Base-by-base conservation (phyloP, 2,797 vertebrate species). In the Pseudomugil tenellus region DNA sequence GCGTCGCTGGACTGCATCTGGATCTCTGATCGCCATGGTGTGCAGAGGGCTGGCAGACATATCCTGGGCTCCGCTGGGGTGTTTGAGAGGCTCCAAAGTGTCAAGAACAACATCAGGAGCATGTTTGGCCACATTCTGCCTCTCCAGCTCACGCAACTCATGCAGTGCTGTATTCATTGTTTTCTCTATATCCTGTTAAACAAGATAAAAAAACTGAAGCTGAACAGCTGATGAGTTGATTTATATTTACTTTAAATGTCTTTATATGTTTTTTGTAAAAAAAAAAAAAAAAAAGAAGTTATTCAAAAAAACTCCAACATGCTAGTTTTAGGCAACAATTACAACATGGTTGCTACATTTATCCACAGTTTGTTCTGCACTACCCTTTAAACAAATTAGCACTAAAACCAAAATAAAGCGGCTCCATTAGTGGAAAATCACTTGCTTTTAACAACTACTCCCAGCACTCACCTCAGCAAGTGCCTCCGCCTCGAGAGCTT, bases 151-250 rank as follows among this genome's bases (percentile, higher is more conserved):
- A 21, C 96, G 94, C 84, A 98, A 74, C 88, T 98, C 97, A 0
- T 97, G 95, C 58, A 98, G 94, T 0, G 97, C 96, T 0, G 97
- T 98, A 81, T 95, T 98, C 97, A 98, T 98, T 37, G 97, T 98
- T 93, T 98, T 97, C 92, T 98, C 97, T 28, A 98, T 98, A 91
- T 98, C 97, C 97, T 98, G 87, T 0, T 2, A 78, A 69, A 77
- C 32, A 76, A 10, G 6, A 66, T 5, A 25, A 85, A 58, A 83
- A 17, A n/a, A 51, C 34, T 48, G 48, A 51, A 25, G 23, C 23
- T 51, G 6, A 25, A 51, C 13, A 51, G 4, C 19, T 12, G 13
- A 25, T 25, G 1, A 13, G 12, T 25, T 51, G 11, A 25, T 14
- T 2, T 26, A 2, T 25, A 51, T 6, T 41, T 13, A 35, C 34